Base-by-base conservation (phyloP, 1,140 invertebrate species). In the Microplitis demolitor region DNA sequence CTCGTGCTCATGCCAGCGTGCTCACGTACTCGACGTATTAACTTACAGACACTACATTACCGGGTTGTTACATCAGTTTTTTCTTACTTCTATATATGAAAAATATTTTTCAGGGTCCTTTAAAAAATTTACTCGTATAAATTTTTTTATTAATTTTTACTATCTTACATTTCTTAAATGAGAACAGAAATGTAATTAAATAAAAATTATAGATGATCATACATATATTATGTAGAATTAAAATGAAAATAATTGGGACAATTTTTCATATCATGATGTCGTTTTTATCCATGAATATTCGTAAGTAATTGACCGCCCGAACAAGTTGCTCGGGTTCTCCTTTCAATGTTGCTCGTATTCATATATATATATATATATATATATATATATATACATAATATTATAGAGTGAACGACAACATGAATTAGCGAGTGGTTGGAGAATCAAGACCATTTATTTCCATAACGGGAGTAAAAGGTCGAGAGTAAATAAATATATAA, bases 1-100 rank as follows among this genome's bases (percentile, higher is more conserved):
- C 71, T 75, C 79, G 78, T 69, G 79, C 76, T 81, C 78, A 74
- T 85, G 79, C 80, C 51, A 79, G 73, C 82, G 78, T 80, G 78
- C 79, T 83, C 83, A 82, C 80, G 83, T 54, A 67, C 34, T 83
- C 82, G 77, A 66, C 50, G 56, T 24, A 58, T 53, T 66, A 45
- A 67, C 73, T 45, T 39, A 53, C 51, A 66, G 9, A 33, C 60
- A 39, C 31, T 45, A 69, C 53, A 71, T 45, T 45, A 45, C 39
- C 39, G 39, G 39, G 39, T 45, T 45, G 39, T 45, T 45, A 45
- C 39, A 45, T 45, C 13, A 33, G 5, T 61, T 61, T n/a, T 61
- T 33, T 61, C 24, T 37, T 67, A 0, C 16, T 31, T 9, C 4
- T 53, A 5, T 66, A 8, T 60, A 24, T 60, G 13, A 16, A 24